Conservation (phyloP, 2,888 invertebrate genomes). For the Amphipyra berbera region DNA sequence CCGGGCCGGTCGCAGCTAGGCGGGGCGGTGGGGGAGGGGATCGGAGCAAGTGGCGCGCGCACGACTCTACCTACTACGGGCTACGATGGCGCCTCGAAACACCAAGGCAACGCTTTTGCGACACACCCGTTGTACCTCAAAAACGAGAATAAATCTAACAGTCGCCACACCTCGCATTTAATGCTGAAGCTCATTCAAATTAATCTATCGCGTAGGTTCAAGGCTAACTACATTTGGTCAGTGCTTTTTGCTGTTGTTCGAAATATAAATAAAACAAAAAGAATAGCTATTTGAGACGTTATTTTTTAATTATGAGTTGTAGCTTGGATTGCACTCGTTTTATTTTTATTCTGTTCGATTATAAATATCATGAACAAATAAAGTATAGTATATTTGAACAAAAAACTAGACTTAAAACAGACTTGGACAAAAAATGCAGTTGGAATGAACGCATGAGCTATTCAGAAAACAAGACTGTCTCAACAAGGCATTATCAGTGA, state of each 20-base stretch:
- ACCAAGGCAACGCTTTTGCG: slow-evolving; percentile 87
- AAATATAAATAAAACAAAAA: slow-evolving; percentile 64
- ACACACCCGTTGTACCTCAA: slow-evolving; percentile 83
- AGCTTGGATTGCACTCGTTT: slow-evolving; percentile 18
- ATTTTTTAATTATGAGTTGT: slow-evolving; percentile 22
- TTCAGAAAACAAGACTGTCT: slow-evolving; percentile 59
- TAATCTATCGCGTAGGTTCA: slow-evolving; percentile 78
- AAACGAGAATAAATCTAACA: slow-evolving; percentile 78
- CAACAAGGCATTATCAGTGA: slow-evolving; percentile 65
- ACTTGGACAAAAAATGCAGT: slow-evolving; percentile 18
- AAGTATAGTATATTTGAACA: slow-evolving; percentile 5
- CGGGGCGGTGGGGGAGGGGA: slow-evolving; percentile 73
- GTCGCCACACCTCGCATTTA: slow-evolving; percentile 71
- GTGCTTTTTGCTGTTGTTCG: slow-evolving; percentile 62
- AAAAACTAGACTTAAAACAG: slow-evolving; percentile 12
- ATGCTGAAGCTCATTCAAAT: slow-evolving; percentile 70
- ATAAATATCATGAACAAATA: slow-evolving; percentile 10
- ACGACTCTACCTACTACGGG: slow-evolving; percentile 85
- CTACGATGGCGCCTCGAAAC: slow-evolving; percentile 86
- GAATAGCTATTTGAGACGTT: slow-evolving; percentile 18
- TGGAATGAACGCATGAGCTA: slow-evolving; percentile 48
- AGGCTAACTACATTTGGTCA: slow-evolving; percentile 77
- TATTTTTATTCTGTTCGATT: slow-evolving; percentile 10
- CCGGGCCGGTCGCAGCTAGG: slow-evolving; percentile 79
- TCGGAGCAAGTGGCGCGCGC: slow-evolving; percentile 87